Evolutionary conservation across 1,140 invertebrate species (phyloP).

Genomic region (Steinernema khuongi): DNA sequence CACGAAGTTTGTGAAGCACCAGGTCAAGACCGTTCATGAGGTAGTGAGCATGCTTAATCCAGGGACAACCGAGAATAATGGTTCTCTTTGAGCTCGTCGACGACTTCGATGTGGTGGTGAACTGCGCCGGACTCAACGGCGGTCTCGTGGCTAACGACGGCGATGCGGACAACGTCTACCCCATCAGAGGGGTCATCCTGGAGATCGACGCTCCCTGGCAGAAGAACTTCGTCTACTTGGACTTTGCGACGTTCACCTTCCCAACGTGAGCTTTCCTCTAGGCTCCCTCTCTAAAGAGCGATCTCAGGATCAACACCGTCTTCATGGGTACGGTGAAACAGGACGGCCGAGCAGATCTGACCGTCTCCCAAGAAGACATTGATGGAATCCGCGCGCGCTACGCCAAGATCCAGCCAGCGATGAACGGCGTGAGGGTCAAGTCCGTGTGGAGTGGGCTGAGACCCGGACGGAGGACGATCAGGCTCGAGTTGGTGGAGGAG

Average conservation of each 20-base stretch:
- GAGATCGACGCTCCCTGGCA: conserved; percentile 32
- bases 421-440: conserved; percentile 64
- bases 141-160: conserved; percentile 26
- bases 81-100: conserved; percentile 20
- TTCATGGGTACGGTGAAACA: conserved; percentile 73
- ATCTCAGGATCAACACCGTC: conserved; percentile 61
- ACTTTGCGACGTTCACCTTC: conserved; percentile 31
- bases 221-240: conserved; percentile 30
- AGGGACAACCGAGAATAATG: neutral
- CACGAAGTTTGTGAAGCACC: conserved; percentile 1
- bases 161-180: conserved; percentile 24
- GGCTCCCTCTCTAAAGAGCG: neutral
- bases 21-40: conserved; percentile 18
- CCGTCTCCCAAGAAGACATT: conserved; percentile 63
- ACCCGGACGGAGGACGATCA: conserved; percentile 67
- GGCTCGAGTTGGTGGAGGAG: conserved; percentile 66
- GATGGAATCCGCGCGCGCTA: conserved; percentile 67
- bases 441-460: conserved; percentile 71
- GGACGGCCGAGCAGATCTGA: conserved; percentile 65
- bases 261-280: conserved; percentile 17
- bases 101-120: conserved; percentile 23
- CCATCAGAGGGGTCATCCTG: conserved; percentile 24
- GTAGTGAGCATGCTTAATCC: neutral
- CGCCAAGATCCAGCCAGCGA: conserved; percentile 63
- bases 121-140: conserved; percentile 25